Evolutionary conservation across 2,113 vertebrate genomes (phyloP), one percentile per base, ranked within the genome.

Genomic region (Solea senegalensis): DNA sequence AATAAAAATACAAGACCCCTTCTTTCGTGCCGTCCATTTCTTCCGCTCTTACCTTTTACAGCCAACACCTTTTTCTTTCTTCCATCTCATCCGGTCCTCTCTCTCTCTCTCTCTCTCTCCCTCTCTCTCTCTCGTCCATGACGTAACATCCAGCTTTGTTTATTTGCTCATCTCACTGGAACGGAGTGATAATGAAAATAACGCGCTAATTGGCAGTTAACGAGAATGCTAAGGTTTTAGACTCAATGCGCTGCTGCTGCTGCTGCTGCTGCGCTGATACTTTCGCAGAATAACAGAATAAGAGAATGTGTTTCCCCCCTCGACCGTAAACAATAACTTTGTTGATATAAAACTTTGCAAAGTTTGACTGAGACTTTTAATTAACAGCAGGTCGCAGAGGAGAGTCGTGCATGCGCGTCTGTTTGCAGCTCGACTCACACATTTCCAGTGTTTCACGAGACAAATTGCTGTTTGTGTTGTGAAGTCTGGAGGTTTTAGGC

Each of bases 81-180:
- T 76, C 34, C 34, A 34, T 34, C 74, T 78, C 70, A 71, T 59
- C 77, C 69, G 62, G 65, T 82, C 62, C 67, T 58, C 62, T 69
- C 55, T 61, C 45, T 28, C 51, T 51, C 39, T 72, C 80, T 72
- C 56, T 74, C 84, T 86, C 68, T 83, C 71, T 54, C 82, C 69
- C 80, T 7, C 28, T 8, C 49, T 77, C 83, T 67, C 56, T 76
- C 84, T 60, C 62, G 44, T 44, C 72, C 79, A 81, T 91, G 89
- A 93, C 88, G 87, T 88, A 88, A 81, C 74, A 78, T 21, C 60
- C 78, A 78, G 81, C 86, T 91, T 90, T 90, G 85, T 90, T 89
- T 89, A 88, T 88, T 83, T 90, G 80, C 82, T 82, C 45, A 56
- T 28, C 81, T 90, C 84, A 84, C 82, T 84, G 81, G 85, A 82